Evolutionary conservation across 2,888 invertebrate species (phyloP).

Genomic region (Drosophila tripunctata): DNA sequence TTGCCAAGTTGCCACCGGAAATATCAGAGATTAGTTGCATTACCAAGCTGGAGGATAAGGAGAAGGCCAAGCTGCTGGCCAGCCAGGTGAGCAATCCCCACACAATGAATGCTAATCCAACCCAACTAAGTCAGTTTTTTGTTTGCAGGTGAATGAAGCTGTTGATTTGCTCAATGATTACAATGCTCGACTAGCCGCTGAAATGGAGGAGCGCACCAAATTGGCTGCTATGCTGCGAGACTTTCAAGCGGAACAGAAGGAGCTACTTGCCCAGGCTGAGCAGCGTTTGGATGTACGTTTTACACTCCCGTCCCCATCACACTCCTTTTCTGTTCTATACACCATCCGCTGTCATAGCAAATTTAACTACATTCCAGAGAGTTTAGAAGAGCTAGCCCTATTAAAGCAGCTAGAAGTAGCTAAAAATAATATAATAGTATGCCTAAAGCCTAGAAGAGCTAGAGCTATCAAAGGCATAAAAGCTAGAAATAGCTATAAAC

Average conservation of each 20-base stretch:
- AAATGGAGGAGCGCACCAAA: conserved; percentile 95
- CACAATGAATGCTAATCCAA: no score
- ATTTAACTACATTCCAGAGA: no score
- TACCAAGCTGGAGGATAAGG: conserved; percentile 93
- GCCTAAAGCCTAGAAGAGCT: no score
- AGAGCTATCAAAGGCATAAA: no score
- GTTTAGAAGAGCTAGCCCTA: no score
- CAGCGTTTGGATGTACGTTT: conserved; percentile 91
- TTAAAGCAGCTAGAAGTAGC: no score
- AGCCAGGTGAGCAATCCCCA: conserved; percentile 90
- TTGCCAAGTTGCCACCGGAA: conserved; percentile 96
- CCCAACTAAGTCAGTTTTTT: no score
- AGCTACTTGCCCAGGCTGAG: conserved; percentile 94
- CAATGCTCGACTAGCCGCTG: conserved; percentile 92
- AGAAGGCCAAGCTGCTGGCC: conserved; percentile 91
- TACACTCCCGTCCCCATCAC: no score
- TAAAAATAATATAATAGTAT: no score
- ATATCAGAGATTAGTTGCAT: conserved; percentile 96
- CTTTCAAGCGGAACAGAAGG: conserved; percentile 94
- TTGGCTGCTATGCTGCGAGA: conserved; percentile 94
- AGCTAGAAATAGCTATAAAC: no score
- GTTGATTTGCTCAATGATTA: conserved; percentile 94
- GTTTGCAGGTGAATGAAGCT: conserved; percentile 89
- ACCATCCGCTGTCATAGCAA: no score
- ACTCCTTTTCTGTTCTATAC: no score